These are phyloP conservation scores for Alviniconcha marisindica DNA, from an alignment of 1,140 invertebrate genomes.

Conservation along the genomic window DNA sequence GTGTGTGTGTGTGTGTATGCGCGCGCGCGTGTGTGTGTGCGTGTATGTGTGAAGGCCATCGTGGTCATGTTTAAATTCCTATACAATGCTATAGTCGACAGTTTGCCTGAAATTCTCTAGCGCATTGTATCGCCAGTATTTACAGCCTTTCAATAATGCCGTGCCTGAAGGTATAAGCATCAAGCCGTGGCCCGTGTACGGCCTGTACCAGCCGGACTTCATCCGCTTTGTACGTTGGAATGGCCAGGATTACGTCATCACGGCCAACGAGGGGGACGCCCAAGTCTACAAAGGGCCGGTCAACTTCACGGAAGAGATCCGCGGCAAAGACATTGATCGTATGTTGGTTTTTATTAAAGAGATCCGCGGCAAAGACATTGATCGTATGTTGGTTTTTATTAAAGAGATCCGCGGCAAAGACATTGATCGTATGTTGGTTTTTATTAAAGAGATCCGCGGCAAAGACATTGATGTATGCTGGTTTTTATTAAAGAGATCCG, in stretches of 20 bases:
- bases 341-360: neutral
- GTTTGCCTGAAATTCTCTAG: too few species aligned
- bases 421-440: neutral
- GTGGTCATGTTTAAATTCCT: too few species aligned
- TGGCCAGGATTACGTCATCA: constrained; percentile 34
- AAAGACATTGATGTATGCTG: neutral
- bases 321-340: constrained; percentile 22
- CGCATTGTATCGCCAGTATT: too few species aligned
- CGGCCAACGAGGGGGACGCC: constrained; percentile 44
- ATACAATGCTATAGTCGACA: too few species aligned
- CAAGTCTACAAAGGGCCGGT: constrained; percentile 28
- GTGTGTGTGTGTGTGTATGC: too few species aligned
- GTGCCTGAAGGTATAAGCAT: constrained; percentile 26
- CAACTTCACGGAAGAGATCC: constrained; percentile 22
- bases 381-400: neutral
- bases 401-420: constrained; percentile 31
- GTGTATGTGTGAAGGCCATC: too few species aligned
- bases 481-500: neutral
- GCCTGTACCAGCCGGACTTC: constrained; percentile 42
- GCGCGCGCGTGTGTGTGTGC: too few species aligned
- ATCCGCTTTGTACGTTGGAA: constrained; percentile 9
- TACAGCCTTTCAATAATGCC: too few species aligned
- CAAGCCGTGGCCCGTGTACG: constrained; percentile 19
- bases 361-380: constrained; percentile 21
- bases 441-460: constrained; percentile 14